phyloP scores from a whole-genome alignment of 2,888 invertebrate species.

The Rotaria macrura region DNA sequence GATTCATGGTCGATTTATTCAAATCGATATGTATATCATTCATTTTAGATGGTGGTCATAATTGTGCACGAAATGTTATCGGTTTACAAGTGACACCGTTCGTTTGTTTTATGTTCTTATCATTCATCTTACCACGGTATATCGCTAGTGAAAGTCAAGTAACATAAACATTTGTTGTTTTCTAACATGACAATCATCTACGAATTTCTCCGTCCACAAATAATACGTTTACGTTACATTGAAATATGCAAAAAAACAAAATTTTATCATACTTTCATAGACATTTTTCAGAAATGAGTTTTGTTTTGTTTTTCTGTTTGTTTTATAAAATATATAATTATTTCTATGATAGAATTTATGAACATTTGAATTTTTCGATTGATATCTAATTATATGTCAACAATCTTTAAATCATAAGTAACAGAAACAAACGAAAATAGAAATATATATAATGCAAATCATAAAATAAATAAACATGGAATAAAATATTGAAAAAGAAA shows the following conservation, averaged over 20 bases:
- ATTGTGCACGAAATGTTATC: background rate
- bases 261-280: background rate
- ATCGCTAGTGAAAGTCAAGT: background rate
- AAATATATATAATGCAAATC: background rate
- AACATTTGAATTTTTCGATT: background rate
- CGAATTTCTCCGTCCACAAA: background rate
- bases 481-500: background rate
- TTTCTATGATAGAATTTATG: no score
- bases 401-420: background rate
- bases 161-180: background rate
- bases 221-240: no score
- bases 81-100: background rate
- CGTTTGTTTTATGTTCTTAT: background rate
- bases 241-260: no score
- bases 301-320: background rate
- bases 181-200: background rate
- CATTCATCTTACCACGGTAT: background rate
- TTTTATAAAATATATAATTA: no score
- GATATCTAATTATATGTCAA: background rate
- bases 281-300: background rate
- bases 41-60: background rate
- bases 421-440: background rate
- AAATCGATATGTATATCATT: background rate
- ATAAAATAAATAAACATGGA: background rate
- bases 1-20: background rate